phyloP scores from a whole-genome alignment of 2,888 invertebrate species.

The Drosophila atroscutellata region DNA sequence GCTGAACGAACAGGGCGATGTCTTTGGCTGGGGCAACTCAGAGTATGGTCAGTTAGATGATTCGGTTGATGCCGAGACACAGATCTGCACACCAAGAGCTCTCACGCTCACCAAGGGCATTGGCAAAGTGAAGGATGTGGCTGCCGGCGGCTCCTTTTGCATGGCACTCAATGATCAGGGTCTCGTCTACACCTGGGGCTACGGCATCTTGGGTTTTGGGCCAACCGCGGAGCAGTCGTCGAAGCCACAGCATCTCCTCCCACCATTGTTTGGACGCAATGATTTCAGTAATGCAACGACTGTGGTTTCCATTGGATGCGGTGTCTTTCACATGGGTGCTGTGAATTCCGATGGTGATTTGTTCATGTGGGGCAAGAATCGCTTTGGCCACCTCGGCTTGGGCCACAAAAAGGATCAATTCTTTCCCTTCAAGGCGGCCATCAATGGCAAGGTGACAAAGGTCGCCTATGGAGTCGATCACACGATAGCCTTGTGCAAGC shows the following conservation, averaged over 20 bases:
- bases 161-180: slow-evolving; percentile 93
- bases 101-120: slow-evolving; percentile 88
- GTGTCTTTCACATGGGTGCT: slow-evolving; percentile 92
- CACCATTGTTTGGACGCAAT: slow-evolving; percentile 93
- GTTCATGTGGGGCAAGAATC: slow-evolving; percentile 96
- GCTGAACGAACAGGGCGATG: slow-evolving; percentile 93
- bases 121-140: slow-evolving; percentile 92
- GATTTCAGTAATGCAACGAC: slow-evolving; percentile 90
- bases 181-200: slow-evolving; percentile 96
- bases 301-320: slow-evolving; percentile 89
- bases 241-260: slow-evolving; percentile 90
- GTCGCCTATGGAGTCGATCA: slow-evolving; percentile 95
- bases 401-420: slow-evolving; percentile 92
- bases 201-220: slow-evolving; percentile 95
- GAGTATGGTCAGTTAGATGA: slow-evolving; percentile 93
- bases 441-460: slow-evolving; percentile 91
- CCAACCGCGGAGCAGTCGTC: slow-evolving; percentile 89
- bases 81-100: slow-evolving; percentile 90
- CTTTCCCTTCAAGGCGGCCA: slow-evolving; percentile 93
- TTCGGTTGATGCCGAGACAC: slow-evolving; percentile 83
- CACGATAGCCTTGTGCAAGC: slow-evolving; percentile 90
- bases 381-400: slow-evolving; percentile 92
- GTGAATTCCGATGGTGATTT: slow-evolving; percentile 93
- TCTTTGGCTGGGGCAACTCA: slow-evolving; percentile 98
- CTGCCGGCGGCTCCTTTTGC: slow-evolving; percentile 95